phyloP scores from a whole-genome alignment of 2,888 invertebrate species.

The Melieria crassipennis region DNA sequence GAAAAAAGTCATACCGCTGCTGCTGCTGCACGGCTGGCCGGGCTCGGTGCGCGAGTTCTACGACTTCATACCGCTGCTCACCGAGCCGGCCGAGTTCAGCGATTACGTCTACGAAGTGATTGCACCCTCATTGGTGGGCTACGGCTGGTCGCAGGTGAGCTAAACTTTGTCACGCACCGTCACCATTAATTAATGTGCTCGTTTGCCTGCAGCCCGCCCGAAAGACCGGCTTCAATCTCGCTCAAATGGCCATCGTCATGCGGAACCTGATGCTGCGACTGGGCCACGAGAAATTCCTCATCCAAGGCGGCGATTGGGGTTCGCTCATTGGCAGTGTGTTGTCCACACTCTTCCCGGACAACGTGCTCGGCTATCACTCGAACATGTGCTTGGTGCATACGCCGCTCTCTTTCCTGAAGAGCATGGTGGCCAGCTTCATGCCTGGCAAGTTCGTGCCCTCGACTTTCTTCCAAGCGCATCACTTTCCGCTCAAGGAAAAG shows the following conservation, averaged over 20 bases:
- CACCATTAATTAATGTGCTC: neutral
- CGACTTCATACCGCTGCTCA: slow-evolving; percentile 76
- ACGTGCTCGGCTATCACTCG: slow-evolving; percentile 70
- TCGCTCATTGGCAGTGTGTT: slow-evolving; percentile 71
- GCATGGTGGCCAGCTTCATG: slow-evolving; percentile 67
- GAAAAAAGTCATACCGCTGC: slow-evolving; percentile 71
- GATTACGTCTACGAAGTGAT: slow-evolving; percentile 76
- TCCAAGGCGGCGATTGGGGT: slow-evolving; percentile 89
- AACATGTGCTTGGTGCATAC: slow-evolving; percentile 70
- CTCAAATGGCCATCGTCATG: slow-evolving; percentile 70
- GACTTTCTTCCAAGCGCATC: slow-evolving; percentile 69
- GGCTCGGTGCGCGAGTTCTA: slow-evolving; percentile 84
- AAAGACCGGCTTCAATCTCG: slow-evolving; percentile 60
- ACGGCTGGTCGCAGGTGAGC: slow-evolving; percentile 73
- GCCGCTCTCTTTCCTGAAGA: slow-evolving; percentile 57
- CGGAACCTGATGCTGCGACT: slow-evolving; percentile 76
- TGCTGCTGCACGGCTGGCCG: slow-evolving; percentile 90
- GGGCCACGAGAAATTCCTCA: slow-evolving; percentile 72
- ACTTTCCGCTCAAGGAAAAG: slow-evolving; percentile 65
- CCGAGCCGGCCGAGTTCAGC: slow-evolving; percentile 66
- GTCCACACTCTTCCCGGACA: slow-evolving; percentile 72
- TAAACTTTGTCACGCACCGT: neutral
- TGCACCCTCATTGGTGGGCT: slow-evolving; percentile 76
- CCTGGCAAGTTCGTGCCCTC: slow-evolving; percentile 65
- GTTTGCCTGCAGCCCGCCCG: slow-evolving; percentile 50